Evolutionary conservation across 2,888 invertebrate genomes (phyloP), one percentile per base, ranked within the genome.

Genomic region (Baccha elongata): DNA sequence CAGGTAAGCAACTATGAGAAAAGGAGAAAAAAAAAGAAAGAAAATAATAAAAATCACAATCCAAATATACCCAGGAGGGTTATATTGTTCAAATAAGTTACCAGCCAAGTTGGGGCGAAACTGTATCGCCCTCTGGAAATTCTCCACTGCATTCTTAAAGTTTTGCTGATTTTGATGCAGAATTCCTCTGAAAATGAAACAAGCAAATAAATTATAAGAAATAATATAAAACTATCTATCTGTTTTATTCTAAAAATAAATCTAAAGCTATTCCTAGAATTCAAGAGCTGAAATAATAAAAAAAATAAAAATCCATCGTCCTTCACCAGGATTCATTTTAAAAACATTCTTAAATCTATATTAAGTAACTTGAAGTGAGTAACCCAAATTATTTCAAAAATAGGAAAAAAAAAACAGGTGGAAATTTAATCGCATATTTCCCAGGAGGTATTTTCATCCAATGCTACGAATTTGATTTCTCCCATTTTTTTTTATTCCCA

Each of bases 31-130:
- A 46, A 52, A 50, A n/a, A 26, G n/a, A 8, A 58, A 29, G 15
- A 37, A 13, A 13, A 32, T 15, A 52, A 55, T 37, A 58, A 60
- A 72, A 40, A 64, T 71, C 50, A 78, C 29, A 46, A 44, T 35
- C 42, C 42, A 44, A 73, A 60, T 68, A 60, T 68, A 76, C 60
- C 71, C 64, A 53, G 21, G 21, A 32, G 65, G 26, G 29, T 11
- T 50, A 17, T 6, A 10, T n/a, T 17, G 37, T 35, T 23, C 13
- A 37, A 62, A 53, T 53, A 85, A 95, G 96, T 96, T 93, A 98
- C 98, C 93, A 90, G 98, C 97, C 91, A 98, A 93, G 88, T 96
- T 96, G 85, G 98, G 98, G 91, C 98, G 93, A 92, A 95, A 98
- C 91, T 96, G 95, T 89, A 98, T 97, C 86, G 98, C 98, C 88